These are phyloP conservation scores for Atta cephalotes DNA, from an alignment of 1,140 invertebrate genomes.

Conservation along the genomic window DNA sequence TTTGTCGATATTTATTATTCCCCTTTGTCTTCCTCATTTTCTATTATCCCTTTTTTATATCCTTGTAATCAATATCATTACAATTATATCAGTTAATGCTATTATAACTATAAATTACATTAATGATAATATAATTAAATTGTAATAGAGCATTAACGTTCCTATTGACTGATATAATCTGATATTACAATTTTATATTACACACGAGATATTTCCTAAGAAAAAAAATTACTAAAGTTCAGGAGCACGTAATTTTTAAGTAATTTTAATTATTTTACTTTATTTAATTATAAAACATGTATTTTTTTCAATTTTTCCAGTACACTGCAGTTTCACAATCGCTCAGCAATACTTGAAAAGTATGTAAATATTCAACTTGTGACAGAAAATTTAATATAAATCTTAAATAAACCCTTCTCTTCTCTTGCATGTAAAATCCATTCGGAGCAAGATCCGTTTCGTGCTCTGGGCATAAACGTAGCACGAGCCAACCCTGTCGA, in stretches of 20 bases:
- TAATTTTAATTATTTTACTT: not conserved
- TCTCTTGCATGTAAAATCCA: not conserved
- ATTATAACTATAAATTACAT: not conserved
- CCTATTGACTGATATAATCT: not conserved
- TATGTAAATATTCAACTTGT: not conserved
- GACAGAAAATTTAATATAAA: not conserved
- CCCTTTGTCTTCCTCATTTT: not conserved
- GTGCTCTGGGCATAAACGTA: constrained; percentile 3
- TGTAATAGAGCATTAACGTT: not conserved
- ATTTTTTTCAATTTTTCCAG: not conserved
- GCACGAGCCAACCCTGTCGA: constrained; percentile 58
- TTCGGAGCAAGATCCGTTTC: not conserved
- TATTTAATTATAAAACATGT: not conserved
- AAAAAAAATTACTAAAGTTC: not conserved
- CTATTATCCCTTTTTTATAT: constrained; percentile 8
- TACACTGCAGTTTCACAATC: not conserved
- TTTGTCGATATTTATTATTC: not conserved
- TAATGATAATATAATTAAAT: constrained; percentile 6
- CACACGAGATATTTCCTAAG: not conserved
- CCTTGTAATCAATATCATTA: not conserved
- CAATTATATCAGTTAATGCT: constrained; percentile 11
- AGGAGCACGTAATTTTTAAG: not conserved
- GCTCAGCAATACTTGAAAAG: not conserved
- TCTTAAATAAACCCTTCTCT: not conserved
- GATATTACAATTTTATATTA: not conserved